Evolutionary conservation across 2,113 vertebrate genomes (phyloP).

Genomic region (Lophotis ruficrista): DNA sequence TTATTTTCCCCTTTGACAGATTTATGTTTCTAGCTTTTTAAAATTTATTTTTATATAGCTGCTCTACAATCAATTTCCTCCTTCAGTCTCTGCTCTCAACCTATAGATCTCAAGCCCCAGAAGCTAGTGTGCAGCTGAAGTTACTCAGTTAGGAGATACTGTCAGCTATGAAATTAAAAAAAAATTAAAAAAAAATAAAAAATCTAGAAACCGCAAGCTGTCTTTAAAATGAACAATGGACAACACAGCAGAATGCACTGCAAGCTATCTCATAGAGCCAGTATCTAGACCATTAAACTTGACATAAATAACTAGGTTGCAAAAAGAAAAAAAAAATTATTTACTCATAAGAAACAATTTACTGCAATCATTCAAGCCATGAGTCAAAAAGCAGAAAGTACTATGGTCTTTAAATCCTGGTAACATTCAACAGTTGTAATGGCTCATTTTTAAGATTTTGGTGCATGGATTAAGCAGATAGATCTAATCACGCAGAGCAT

Average conservation of each 20-base stretch:
- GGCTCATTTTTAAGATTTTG: background rate
- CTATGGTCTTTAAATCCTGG: background rate
- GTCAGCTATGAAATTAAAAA: background rate
- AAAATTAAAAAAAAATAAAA: background rate
- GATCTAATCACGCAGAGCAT: background rate
- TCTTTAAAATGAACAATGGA: background rate
- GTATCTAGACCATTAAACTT: background rate
- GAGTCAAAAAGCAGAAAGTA: background rate
- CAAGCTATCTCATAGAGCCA: background rate
- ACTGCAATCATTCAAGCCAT: background rate
- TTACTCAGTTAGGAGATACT: background rate
- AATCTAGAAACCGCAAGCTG: background rate
- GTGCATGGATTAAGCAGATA: background rate
- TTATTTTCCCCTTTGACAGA: slow-evolving; percentile 41
- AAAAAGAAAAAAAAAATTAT: background rate
- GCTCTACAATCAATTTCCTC: background rate
- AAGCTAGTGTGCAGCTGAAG: background rate
- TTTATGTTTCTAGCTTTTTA: background rate
- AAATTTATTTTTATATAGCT: slow-evolving; percentile 18
- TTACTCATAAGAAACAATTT: background rate
- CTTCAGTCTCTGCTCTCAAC: background rate
- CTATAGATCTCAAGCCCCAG: slow-evolving; percentile 18
- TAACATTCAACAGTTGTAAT: background rate
- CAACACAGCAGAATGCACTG: background rate
- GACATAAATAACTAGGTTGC: background rate